Conservation (phyloP, 1,140 invertebrate species). For the Antheraea pernyi region DNA sequence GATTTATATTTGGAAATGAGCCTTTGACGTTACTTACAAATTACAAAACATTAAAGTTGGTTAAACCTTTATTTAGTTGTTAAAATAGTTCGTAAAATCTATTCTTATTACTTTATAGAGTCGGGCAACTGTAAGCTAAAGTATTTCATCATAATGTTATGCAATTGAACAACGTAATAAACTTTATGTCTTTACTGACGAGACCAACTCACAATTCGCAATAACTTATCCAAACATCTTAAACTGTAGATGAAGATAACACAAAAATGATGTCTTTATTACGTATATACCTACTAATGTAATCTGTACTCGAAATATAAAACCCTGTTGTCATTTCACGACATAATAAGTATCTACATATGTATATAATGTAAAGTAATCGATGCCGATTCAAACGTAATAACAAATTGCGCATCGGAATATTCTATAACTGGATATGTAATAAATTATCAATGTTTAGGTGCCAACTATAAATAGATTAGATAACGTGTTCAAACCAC, state of each 20-base stretch:
- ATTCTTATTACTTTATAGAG: background rate
- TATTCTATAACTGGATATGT: slow-evolving; percentile 26
- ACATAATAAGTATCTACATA: background rate
- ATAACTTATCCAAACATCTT: background rate
- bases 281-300: no score
- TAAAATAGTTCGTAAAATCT: background rate
- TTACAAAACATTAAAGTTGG: background rate
- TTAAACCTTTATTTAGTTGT: background rate
- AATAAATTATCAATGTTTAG: slow-evolving; percentile 20
- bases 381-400: background rate
- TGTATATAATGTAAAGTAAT: slow-evolving; percentile 2
- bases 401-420: slow-evolving; percentile 21
- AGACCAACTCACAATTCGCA: background rate
- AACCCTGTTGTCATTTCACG: background rate
- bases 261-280: no score
- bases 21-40: background rate
- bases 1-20: slow-evolving; percentile 2
- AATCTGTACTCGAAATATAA: no score
- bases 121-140: background rate
- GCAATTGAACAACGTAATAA: background rate
- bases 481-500: slow-evolving; percentile 16
- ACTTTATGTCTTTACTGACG: background rate
- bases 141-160: background rate
- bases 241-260: background rate
- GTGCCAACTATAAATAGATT: slow-evolving; percentile 19